Evolutionary conservation across 1,140 invertebrate species (phyloP).

Genomic region (Drosophila littoralis): DNA sequence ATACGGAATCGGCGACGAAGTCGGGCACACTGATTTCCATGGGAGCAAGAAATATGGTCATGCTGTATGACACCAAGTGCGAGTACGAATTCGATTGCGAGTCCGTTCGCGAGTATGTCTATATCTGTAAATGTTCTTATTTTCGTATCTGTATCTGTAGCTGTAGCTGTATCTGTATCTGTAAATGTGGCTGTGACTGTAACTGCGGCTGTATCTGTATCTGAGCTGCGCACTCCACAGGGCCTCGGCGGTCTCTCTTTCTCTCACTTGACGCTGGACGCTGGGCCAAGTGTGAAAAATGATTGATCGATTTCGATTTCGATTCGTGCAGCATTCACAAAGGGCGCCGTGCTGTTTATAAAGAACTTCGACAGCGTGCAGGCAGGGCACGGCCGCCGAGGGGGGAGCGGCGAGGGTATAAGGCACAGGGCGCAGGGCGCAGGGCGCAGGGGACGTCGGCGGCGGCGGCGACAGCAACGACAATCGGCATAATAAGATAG

Average conservation of each 20-base stretch:
- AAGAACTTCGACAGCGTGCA: constrained; percentile 56
- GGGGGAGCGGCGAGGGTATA: constrained; percentile 47
- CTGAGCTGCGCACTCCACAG: constrained; percentile 34
- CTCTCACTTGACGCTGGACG: constrained; percentile 32
- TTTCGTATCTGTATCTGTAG: not conserved
- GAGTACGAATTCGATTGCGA: constrained; percentile 15
- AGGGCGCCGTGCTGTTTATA: constrained; percentile 69
- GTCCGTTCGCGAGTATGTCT: constrained; percentile 1
- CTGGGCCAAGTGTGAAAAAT: constrained; percentile 74
- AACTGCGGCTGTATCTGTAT: not conserved
- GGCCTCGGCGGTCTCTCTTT: constrained; percentile 31
- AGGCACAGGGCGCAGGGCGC: constrained; percentile 1
- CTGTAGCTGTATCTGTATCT: not conserved
- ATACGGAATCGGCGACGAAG: not conserved
- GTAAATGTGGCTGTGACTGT: not conserved
- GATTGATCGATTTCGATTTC: constrained; percentile 71
- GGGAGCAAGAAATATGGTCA: constrained; percentile 24
- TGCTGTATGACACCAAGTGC: constrained; percentile 1
- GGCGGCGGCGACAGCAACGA: constrained; percentile 72
- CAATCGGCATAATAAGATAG: constrained; percentile 81
- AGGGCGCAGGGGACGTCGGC: constrained; percentile 10
- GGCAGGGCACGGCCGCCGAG: not conserved
- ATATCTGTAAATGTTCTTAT: not conserved
- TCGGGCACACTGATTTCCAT: constrained; percentile 19
- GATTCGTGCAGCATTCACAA: constrained; percentile 59